These are phyloP conservation scores for Zosterops hypoxanthus DNA, from an alignment of 2,113 vertebrate genomes.

Conservation along the genomic window DNA sequence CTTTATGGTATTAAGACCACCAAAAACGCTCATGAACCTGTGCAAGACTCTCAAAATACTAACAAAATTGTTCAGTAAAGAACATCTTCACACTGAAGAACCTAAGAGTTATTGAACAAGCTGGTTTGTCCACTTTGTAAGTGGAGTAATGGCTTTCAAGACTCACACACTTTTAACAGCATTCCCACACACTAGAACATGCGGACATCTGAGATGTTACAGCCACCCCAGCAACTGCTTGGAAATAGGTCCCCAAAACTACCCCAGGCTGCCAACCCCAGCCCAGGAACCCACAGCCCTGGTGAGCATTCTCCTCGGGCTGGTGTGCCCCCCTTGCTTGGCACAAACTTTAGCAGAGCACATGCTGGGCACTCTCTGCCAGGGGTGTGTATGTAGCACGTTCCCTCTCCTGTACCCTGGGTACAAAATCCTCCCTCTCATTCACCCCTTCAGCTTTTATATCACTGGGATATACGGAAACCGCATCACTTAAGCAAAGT, in stretches of 20 bases:
- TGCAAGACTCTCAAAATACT: background rate
- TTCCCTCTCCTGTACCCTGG: background rate
- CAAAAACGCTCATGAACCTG: background rate
- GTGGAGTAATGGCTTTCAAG: background rate
- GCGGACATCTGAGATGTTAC: background rate
- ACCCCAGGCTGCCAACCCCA: background rate
- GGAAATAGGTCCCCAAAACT: background rate
- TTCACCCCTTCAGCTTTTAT: background rate
- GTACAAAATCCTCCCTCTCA: background rate
- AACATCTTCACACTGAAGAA: background rate
- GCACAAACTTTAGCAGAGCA: background rate
- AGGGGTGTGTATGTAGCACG: background rate
- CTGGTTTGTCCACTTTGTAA: background rate
- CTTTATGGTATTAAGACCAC: background rate
- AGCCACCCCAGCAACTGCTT: background rate
- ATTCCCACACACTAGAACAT: background rate
- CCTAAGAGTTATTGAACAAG: background rate
- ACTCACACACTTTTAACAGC: background rate
- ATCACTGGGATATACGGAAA: background rate
- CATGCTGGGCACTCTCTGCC: background rate
- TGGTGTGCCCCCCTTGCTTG: background rate
- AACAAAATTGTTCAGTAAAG: background rate
- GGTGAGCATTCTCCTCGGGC: background rate
- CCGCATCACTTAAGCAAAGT: background rate
- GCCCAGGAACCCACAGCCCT: background rate